Evolutionary conservation across 2,888 invertebrate genomes (phyloP).

Genomic region (Nezara viridula): DNA sequence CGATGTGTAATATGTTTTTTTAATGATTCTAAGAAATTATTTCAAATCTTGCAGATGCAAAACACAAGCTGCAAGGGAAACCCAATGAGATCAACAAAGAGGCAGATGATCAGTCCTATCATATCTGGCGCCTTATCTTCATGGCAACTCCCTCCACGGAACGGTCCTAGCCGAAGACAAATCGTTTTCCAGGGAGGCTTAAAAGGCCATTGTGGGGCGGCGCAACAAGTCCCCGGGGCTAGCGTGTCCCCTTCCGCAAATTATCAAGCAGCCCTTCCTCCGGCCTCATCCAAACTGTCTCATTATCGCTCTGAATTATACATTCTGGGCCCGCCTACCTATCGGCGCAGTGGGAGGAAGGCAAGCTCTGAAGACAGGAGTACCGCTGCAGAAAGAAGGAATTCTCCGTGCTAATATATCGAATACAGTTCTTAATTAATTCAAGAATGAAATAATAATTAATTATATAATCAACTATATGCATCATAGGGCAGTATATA

Average conservation of each 20-base stretch:
- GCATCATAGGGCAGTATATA: no score
- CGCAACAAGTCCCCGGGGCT: conserved; percentile 59
- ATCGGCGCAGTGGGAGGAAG: background rate
- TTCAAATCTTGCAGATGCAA: no score
- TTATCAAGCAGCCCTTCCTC: conserved; percentile 28
- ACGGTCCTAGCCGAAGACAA: conserved; percentile 56
- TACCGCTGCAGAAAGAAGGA: no score
- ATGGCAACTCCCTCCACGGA: background rate
- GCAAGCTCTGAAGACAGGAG: no score
- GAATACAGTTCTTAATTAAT: no score
- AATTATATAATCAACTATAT: no score
- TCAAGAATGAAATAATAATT: no score
- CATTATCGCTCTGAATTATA: conserved; percentile 24
- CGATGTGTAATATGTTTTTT: no score
- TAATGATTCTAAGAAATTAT: no score
- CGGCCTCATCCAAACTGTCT: background rate
- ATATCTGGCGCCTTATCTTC: conserved; percentile 18
- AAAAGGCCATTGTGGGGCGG: conserved; percentile 46
- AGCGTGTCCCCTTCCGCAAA: conserved; percentile 28
- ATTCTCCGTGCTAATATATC: no score
- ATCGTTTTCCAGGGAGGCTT: conserved; percentile 60
- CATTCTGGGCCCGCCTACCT: background rate
- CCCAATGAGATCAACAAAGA: background rate
- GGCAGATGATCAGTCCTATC: background rate
- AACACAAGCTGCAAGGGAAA: no score